phyloP scores from a whole-genome alignment of 2,797 vertebrate genomes.

The Masticophis lateralis region DNA sequence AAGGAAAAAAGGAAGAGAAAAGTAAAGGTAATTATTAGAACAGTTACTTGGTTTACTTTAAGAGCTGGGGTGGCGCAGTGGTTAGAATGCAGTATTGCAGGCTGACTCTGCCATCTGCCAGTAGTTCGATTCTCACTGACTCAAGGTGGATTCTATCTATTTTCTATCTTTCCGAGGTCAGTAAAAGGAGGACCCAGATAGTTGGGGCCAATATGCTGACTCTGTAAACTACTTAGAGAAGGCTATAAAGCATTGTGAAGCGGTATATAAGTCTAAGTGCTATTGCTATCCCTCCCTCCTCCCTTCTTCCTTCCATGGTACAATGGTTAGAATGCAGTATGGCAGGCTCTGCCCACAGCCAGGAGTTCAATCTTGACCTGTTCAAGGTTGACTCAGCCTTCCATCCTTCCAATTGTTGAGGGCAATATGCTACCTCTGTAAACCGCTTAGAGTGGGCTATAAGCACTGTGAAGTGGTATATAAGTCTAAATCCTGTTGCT shows the following conservation, averaged over 20 bases:
- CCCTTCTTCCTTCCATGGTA: no score
- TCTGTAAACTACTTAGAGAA: neutral
- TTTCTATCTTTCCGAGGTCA: neutral
- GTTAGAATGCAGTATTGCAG: neutral
- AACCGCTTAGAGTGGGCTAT: neutral
- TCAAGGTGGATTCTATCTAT: neutral
- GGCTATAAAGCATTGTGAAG: no score
- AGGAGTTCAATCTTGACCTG: no score
- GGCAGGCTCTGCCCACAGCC: no score
- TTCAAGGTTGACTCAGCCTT: neutral
- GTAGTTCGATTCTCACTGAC: neutral
- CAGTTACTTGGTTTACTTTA: neutral
- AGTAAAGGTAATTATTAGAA: constrained; percentile 70
- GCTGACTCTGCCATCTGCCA: neutral
- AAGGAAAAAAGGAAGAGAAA: constrained; percentile 85
- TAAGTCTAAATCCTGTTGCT: neutral
- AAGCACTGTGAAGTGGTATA: no score
- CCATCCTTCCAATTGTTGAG: neutral
- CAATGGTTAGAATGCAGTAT: no score
- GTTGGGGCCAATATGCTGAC: neutral
- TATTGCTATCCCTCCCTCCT: neutral
- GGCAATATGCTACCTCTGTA: neutral
- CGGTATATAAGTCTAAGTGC: neutral
- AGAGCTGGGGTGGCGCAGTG: neutral
- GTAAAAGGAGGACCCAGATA: neutral